Evolutionary conservation across 2,888 invertebrate species (phyloP).

Genomic region (Conomelus anceps): DNA sequence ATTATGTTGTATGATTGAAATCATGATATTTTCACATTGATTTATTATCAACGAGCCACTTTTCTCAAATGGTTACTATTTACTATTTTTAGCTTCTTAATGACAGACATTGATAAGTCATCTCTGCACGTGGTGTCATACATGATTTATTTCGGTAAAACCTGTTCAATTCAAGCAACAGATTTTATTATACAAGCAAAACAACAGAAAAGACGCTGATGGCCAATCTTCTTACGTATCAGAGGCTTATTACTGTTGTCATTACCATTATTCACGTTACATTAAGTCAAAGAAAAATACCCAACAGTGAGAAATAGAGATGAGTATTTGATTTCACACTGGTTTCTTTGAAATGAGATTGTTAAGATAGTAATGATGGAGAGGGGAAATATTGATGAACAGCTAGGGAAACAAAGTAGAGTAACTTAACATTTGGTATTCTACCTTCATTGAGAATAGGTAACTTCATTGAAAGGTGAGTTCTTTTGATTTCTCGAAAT

Average conservation of each 20-base stretch:
- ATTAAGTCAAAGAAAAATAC: not conserved
- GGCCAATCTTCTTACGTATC: not conserved
- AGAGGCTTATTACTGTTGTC: not conserved
- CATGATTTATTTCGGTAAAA: not conserved
- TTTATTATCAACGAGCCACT: not conserved
- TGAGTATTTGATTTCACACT: not conserved
- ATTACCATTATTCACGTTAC: not conserved
- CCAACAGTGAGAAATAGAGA: not conserved
- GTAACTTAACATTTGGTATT: too few species aligned
- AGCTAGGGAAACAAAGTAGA: not conserved
- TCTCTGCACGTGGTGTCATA: not conserved
- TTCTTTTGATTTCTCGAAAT: too few species aligned
- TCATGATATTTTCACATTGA: not conserved
- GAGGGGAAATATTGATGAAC: not conserved
- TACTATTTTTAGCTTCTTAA: not conserved
- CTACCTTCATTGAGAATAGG: too few species aligned
- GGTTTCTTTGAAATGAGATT: not conserved
- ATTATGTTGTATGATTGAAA: not conserved
- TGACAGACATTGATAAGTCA: not conserved
- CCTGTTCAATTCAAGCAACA: too few species aligned
- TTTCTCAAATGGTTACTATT: too few species aligned
- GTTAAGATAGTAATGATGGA: not conserved
- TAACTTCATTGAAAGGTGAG: too few species aligned
- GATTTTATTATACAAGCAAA: too few species aligned
- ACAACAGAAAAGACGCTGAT: not conserved